Base-by-base conservation (phyloP, 2,797 vertebrate genomes). In the Muraenolepis orangiensis region DNA sequence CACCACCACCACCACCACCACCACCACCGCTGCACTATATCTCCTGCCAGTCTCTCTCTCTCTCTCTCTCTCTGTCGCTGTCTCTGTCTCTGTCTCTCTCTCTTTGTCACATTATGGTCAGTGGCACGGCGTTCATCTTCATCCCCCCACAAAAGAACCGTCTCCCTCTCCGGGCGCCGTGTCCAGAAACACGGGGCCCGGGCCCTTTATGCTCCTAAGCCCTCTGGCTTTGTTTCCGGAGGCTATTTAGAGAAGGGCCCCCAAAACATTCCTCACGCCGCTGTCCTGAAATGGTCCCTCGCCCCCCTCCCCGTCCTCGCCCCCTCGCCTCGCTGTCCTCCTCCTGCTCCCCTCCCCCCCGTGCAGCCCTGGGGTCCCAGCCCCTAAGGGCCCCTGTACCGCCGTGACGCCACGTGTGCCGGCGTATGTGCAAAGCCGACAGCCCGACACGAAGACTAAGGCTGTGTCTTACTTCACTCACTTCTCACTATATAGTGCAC, bases 31-130 rank as follows among this genome's bases (percentile, higher is more conserved):
- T 89, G 76, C 66, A 82, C 51, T 91, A 87, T 90, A 86, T 90
- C 87, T 89, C 86, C 77, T n/a, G n/a, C n/a, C 80, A 46, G 83
- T 81, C 80, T 89, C 90, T n/a, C 79, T 89, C 88, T 80, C 90
- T 80, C 89, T 86, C 81, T 81, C 80, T 23, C 23, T 23, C 83
- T n/a, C n/a, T n/a, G n/a, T n/a, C n/a, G n/a, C 77, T n/a, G n/a
- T n/a, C 80, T 51, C 82, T 81, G 79, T 89, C 90, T n/a, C 79
- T 89, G 87, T 80, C 90, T 80, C 89, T 86, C 81, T 81, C 80
- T 23, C 23, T 23, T 82, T 90, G 87, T 90, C 87, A 90, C 84
- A 87, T 90, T 89, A 89, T 91, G 90, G 90, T 91, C 79, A 61
- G 76, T 82, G 82, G 87, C n/a, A n/a, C n/a, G n/a, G n/a, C 86